Evolutionary conservation across 35 echinoderm and acorn worm species (phyloP), one percentile per base, ranked within the genome.

Genomic region (Ophiothrix spiculata): DNA sequence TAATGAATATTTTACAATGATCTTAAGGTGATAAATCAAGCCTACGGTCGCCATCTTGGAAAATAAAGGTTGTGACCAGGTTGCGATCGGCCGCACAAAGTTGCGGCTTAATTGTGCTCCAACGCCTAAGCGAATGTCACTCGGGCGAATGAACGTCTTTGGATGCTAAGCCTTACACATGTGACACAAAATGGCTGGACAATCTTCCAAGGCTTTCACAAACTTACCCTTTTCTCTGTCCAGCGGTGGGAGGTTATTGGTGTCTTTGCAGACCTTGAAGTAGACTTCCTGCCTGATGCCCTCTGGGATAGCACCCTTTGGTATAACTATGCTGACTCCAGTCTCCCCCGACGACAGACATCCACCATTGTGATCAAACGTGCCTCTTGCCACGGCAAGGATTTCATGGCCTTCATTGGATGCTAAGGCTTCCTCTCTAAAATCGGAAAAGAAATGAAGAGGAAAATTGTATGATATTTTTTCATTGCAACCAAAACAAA

Each of bases 231-330:
- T 97, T 34, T 97, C 88, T 39, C 81, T 90, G 86, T 97, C 95
- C 49, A 97, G 75, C 39, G 95, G 95, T 21, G 95, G 95, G 56
- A 97, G 88, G 79, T 93, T 90, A 63, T 90, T 97, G 80, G 88
- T 93, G 78, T 97, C 91, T 39, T 85, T 84, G 79, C 95, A 97
- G 35, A 97, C 95, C 40, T 97, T 97, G 82, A 97, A 97, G 91
- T 93, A 93, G 39, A 97, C 85, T 28, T 97, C 95, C n/a, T 97
- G 95, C 36, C 75, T 76, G 38, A 84, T 41, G 32, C 95, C 95
- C n/a, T 93, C 87, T 16, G 91, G 95, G 75, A 97, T 87, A 32
- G 95, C 95, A 32, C 91, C 95, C 64, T 93, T 83, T 40, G 95
- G 95, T 83, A 97, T 92, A 23, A 90, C 84, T 40, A 97, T 97